Percentiles rank a stretch among this genome's conserved stretches.
Evolutionary conservation across 2,888 invertebrate genomes (phyloP).

Genomic region (Nemotelus pantherinus): DNA sequence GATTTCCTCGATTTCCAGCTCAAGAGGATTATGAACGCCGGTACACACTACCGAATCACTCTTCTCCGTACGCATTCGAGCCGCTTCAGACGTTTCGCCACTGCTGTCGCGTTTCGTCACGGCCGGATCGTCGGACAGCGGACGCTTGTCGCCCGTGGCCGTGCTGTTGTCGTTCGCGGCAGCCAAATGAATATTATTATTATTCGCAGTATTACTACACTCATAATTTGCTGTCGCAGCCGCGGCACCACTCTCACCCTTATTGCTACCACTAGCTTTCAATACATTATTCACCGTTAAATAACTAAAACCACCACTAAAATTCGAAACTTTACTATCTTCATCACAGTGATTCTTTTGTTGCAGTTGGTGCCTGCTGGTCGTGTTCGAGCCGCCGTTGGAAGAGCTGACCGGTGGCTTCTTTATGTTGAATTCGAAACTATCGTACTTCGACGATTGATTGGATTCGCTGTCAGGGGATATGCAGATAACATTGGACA

Average conservation of each 20-base stretch:
- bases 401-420: constrained; percentile 14
- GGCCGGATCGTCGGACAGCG: constrained; percentile 44
- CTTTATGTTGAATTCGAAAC: constrained; percentile 29
- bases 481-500: constrained; percentile 6
- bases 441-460: constrained; percentile 38
- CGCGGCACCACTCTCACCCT: constrained; percentile 15
- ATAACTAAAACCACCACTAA: constrained; percentile 15
- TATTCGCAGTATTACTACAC: constrained; percentile 6
- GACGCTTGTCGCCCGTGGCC: constrained; percentile 43
- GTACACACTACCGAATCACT: constrained; percentile 51
- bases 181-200: constrained; percentile 42
- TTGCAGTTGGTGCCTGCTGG: neutral
- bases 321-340: constrained; percentile 13
- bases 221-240: constrained; percentile 1
- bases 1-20: constrained; percentile 51
- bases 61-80: constrained; percentile 48
- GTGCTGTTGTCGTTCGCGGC: constrained; percentile 14
- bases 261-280: constrained; percentile 24
- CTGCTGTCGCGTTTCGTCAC: constrained; percentile 48
- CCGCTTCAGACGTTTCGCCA: constrained; percentile 46
- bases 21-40: constrained; percentile 49
- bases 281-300: neutral
- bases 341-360: constrained; percentile 28
- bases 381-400: neutral
- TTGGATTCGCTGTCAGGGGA: neutral